These are phyloP conservation scores for Polyodon spathula DNA, from an alignment of 2,113 vertebrate genomes.

Conservation along the genomic window DNA sequence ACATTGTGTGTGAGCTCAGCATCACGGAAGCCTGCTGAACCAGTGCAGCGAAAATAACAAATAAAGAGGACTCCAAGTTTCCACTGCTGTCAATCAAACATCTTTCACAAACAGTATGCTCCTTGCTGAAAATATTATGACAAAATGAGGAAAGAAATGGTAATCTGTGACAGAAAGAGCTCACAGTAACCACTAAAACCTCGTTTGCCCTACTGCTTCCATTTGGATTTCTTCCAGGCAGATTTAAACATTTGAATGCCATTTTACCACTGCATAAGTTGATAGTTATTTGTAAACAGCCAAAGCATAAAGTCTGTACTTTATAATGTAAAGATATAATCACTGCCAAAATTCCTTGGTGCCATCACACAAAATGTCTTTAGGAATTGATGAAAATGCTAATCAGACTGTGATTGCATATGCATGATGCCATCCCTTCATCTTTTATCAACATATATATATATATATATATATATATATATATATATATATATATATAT, in stretches of 20 bases:
- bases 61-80: too few species aligned
- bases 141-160: too few species aligned
- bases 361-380: conserved; percentile 4
- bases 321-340: conserved; percentile 21
- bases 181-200: too few species aligned
- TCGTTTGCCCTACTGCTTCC: conserved; percentile 42
- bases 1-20: too few species aligned
- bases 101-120: too few species aligned
- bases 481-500: too few species aligned
- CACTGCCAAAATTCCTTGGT: conserved; percentile 17
- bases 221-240: not conserved
- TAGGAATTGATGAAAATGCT: not conserved
- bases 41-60: too few species aligned
- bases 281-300: conserved; percentile 20
- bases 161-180: too few species aligned
- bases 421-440: conserved; percentile 7
- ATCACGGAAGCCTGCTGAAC: too few species aligned
- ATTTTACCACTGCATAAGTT: conserved; percentile 1
- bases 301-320: conserved; percentile 6
- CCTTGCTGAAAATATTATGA: too few species aligned
- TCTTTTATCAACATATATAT: not conserved
- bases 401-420: conserved; percentile 20
- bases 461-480: too few species aligned
- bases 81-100: too few species aligned
- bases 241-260: not conserved